Evolutionary conservation across 1,140 invertebrate genomes (phyloP), one percentile per base, ranked within the genome.

Genomic region (Trialeurodes vaporariorum): DNA sequence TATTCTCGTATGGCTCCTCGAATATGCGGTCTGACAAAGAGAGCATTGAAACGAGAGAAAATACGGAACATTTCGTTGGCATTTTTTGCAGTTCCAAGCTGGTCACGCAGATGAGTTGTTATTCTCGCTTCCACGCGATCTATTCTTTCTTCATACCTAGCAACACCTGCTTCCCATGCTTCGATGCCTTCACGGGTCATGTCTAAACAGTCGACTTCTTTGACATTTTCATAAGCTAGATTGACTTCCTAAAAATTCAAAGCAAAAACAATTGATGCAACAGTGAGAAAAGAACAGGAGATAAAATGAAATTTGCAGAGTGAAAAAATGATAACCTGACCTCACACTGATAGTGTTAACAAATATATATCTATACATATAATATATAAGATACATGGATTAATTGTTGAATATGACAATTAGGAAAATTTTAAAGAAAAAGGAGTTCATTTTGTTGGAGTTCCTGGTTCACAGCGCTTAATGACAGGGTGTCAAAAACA

Each of bases 41-140:
- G 81, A 0, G 96, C 96, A 81, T 99, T 99, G 81, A 98, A 99
- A 22, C 96, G 85, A 11, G 93, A 95, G 81, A 98, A 98, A 74
- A 98, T 98, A 40, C 94, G 83, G 27, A 75, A 99, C 97, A 99
- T 99, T 81, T 99, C 97, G 79, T 99, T 98, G 22, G 98, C 96
- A 82, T 98, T 98, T 79, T 97, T 98, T 0, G 97, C 96, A 2
- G 94, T 96, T 27, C 96, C 96, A 1, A 99, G 82, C 77, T 99
- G 96, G 79, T 99, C 96, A 64, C 97, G 83, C 0, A 99, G 82
- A 77, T 95, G 91, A 0, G 96, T 93, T 1, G 96, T 98, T 67
- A 99, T 98, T 64, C 95, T 83, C 1, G 95, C 94, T 81, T 99
- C 98, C 0, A 99, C 75, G 24, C 73, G 69, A 61, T 76, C 96